A percentile compares a stretch with the other conserved stretches of the same genome.
phyloP scores from a whole-genome alignment of 2,113 vertebrate species.

The Zapornia atra region DNA sequence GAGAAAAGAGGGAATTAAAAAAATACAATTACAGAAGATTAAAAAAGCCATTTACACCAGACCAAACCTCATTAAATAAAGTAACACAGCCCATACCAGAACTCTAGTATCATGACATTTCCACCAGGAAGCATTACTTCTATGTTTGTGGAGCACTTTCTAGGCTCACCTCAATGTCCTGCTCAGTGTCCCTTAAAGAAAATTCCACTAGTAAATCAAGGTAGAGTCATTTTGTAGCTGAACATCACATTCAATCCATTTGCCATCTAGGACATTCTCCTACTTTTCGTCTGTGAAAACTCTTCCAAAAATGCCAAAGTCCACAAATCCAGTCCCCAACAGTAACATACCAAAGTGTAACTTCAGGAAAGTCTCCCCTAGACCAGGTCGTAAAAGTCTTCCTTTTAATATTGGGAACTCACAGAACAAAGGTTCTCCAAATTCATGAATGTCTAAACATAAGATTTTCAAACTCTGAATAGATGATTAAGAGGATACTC shows the following conservation, averaged over 20 bases:
- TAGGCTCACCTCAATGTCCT: background rate
- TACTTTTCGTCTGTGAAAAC: background rate
- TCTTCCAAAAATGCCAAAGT: background rate
- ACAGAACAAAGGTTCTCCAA: background rate
- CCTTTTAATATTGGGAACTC: background rate
- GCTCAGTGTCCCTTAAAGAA: background rate
- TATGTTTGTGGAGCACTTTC: background rate
- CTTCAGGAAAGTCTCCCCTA: background rate
- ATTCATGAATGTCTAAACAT: background rate
- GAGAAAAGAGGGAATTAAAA: background rate
- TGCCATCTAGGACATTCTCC: background rate
- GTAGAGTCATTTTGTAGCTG: background rate
- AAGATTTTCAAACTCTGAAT: background rate
- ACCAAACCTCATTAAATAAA: background rate
- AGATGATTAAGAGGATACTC: background rate
- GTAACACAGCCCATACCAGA: background rate
- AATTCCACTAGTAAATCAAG: background rate
- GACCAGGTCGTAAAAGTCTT: background rate
- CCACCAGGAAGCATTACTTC: background rate
- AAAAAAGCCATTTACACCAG: background rate
- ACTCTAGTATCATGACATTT: background rate
- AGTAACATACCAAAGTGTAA: background rate
- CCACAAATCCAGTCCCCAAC: background rate
- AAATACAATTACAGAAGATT: background rate
- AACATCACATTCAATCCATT: background rate